phyloP scores from a whole-genome alignment of 2,113 vertebrate species.

The Lipophrys pholis region DNA sequence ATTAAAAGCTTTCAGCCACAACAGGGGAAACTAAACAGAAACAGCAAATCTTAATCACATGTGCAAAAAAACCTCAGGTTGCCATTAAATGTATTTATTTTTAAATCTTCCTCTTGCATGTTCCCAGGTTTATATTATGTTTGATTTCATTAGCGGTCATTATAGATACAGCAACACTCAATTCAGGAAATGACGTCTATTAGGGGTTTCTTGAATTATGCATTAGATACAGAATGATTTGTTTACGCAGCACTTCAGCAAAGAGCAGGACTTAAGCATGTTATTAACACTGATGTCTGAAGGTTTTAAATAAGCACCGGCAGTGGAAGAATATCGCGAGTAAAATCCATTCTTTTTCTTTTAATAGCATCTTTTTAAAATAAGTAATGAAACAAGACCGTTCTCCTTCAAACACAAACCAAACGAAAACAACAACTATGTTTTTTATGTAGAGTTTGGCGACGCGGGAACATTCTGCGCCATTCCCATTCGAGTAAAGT shows the following conservation, averaged over 20 bases:
- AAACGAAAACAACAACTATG: not conserved
- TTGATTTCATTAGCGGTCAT: conserved; percentile 23
- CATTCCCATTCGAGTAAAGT: not conserved
- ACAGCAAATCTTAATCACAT: conserved; percentile 33
- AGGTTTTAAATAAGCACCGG: not conserved
- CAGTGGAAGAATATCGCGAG: not conserved
- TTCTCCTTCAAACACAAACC: not conserved
- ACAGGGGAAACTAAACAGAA: conserved; percentile 51
- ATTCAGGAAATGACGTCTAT: conserved; percentile 39
- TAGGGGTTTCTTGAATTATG: conserved; percentile 44
- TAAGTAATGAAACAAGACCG: not conserved
- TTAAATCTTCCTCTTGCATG: not conserved
- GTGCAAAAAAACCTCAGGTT: conserved; percentile 13
- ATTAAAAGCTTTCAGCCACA: conserved; percentile 72
- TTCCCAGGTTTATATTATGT: not conserved
- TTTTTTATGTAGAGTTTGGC: not conserved
- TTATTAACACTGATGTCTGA: conserved; percentile 18
- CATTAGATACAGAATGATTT: conserved; percentile 17
- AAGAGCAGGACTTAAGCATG: conserved; percentile 24
- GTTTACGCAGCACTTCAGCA: conserved; percentile 16
- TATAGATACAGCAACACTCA: conserved; percentile 45
- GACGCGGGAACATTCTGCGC: not conserved
- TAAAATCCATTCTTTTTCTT: too few relatives aligned
- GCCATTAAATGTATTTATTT: not conserved
- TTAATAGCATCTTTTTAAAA: not conserved